Evolutionary conservation across 1,140 invertebrate species (phyloP), one percentile per base, ranked within the genome.

Genomic region (Hydropsyche tenuis): DNA sequence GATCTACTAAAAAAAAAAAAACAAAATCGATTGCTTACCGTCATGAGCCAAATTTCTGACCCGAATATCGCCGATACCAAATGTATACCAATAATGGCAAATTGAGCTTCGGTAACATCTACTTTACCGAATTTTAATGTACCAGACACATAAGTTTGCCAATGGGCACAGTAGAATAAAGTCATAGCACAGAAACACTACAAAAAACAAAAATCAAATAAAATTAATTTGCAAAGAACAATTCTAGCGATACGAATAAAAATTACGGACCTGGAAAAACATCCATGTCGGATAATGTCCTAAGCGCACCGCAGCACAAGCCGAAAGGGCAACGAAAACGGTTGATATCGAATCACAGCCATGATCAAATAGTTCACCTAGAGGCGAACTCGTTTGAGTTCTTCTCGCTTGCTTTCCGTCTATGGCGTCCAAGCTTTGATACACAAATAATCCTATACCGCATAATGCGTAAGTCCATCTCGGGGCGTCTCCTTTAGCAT

Each of bases 331-430:
- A 37, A 99, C 97, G 86, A 99, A 98, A 70, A 99, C 96, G 88
- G 94, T 96, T 18, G 94, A 96, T 82, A 96, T 91, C 18, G 96
- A 97, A 86, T 99, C 98, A 86, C 98, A 99, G 78, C 98, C 98
- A 88, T 99, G 98, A 87, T 99, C 98, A 86, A 99, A 99, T 2
- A 99, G 88, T 88, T 99, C 98, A 0, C 98, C 98, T 16, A 99
- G 85, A 0, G 97, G 96, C 37, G 93, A 93, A 72, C 93, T 95
- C 64, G 93, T 93, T 51, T 93, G 92, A 18, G 98, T 99, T 80
- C 97, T 88, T 73, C 98, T 89, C 0, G 98, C 98, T 86, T 99
- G 98, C 86, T 99, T 99, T n/a, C 98, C 98, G 87, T 99, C 98
- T 72, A 96, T 96, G 12, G 98, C 98, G 87, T 99, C 98, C 75